Conservation (phyloP, 1,140 invertebrate species). For the Scylla paramamosain region DNA sequence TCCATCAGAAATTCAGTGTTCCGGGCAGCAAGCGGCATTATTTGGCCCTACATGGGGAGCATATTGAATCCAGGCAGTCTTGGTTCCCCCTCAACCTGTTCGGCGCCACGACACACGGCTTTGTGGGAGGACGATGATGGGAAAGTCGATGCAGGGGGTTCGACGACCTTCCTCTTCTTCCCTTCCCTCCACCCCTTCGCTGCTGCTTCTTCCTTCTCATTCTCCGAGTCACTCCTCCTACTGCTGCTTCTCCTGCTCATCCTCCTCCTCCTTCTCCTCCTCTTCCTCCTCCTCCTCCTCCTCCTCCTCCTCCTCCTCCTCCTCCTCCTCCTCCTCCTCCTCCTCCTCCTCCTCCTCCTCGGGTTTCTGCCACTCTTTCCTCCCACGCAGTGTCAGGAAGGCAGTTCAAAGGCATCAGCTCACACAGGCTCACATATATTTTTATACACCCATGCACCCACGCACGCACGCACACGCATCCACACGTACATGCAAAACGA, state of each 20-base stretch:
- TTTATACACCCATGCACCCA: too few species aligned
- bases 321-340: neutral
- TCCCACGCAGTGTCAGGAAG: neutral
- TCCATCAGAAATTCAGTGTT: too few species aligned
- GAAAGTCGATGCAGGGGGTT: neutral
- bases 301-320: neutral
- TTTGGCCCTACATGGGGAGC: too few species aligned
- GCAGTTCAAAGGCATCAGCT: too few species aligned
- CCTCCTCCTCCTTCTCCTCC: neutral
- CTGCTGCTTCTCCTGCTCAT: neutral
- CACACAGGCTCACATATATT: too few species aligned
- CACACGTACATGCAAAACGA: conserved; percentile 26
- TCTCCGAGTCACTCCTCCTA: neutral
- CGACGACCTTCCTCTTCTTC: neutral
- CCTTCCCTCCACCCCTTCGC: neutral
- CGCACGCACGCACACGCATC: too few species aligned
- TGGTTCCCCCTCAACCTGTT: neutral
- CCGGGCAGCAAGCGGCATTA: too few species aligned
- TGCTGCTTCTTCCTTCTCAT: neutral
- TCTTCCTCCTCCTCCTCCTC: too few species aligned
- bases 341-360: too few species aligned
- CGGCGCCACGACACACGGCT: neutral
- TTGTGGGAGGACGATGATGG: neutral
- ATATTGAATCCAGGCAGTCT: too few species aligned
- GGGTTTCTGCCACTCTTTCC: too few species aligned